A percentile compares a stretch with the other conserved stretches of the same genome.
phyloP scores from a whole-genome alignment of 2,113 vertebrate species.

The Leucosticte australis region DNA sequence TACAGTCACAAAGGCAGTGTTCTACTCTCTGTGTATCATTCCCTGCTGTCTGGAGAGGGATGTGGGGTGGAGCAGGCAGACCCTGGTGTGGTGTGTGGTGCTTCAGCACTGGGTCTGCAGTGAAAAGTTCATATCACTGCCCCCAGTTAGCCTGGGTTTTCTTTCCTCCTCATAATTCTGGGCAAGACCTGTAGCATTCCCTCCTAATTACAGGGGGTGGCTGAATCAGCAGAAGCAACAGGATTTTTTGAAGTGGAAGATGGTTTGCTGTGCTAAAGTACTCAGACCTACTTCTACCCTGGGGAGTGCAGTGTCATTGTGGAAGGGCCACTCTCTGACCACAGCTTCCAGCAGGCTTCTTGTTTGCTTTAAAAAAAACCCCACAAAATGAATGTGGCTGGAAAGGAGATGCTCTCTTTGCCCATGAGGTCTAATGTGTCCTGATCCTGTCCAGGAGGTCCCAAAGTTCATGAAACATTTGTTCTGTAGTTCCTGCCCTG shows the following conservation, averaged over 20 bases:
- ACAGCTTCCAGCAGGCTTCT: neutral
- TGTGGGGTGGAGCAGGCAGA: neutral
- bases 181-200: neutral
- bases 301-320: neutral
- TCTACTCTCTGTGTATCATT: neutral
- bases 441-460: neutral
- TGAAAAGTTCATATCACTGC: neutral
- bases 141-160: neutral
- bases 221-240: neutral
- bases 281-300: neutral
- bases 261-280: neutral
- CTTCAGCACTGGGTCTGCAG: neutral
- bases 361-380: neutral
- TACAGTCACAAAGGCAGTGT: neutral
- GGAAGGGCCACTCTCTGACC: neutral
- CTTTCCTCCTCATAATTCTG: neutral
- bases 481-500: neutral
- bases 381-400: neutral
- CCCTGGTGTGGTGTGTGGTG: rapidly evolving
- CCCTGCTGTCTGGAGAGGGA: rapidly evolving
- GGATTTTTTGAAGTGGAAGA: neutral
- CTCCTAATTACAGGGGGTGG: neutral
- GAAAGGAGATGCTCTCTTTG: neutral
- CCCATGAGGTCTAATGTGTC: neutral
- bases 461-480: neutral